A percentile compares a stretch with the other conserved stretches of the same genome.
Evolutionary conservation across 2,797 vertebrate genomes (phyloP).

Genomic region (Malurus splendens): DNA sequence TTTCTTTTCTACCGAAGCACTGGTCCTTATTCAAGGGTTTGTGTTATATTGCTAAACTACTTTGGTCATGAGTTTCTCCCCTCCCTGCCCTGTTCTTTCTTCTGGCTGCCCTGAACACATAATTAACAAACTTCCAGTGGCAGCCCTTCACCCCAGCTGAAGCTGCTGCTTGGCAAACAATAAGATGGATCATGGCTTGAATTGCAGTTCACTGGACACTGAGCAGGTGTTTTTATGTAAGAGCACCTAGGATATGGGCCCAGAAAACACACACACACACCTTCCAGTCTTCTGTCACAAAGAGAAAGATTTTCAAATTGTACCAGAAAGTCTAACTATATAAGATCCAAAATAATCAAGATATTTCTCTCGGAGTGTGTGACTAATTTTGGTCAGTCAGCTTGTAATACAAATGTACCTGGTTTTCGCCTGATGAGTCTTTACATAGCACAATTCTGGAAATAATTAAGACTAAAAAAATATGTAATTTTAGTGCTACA

Average conservation of each 20-base stretch:
- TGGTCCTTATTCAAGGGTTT: not conserved
- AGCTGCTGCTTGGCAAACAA: not conserved
- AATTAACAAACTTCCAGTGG: not conserved
- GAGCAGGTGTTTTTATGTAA: not conserved
- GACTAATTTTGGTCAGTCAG: not conserved
- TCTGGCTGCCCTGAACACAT: not conserved
- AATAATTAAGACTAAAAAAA: not conserved
- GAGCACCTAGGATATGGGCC: not conserved
- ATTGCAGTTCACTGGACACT: not conserved
- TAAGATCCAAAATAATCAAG: not conserved
- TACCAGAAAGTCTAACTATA: not conserved
- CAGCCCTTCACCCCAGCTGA: not conserved
- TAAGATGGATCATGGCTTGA: not conserved
- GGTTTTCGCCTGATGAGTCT: not conserved
- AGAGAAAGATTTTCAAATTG: not conserved
- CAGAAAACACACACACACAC: not conserved
- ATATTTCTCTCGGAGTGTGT: not conserved
- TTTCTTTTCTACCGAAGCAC: not conserved
- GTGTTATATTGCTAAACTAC: not conserved
- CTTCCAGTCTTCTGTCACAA: not conserved
- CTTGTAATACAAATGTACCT: not conserved
- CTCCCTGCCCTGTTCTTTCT: not conserved
- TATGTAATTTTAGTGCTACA: not conserved
- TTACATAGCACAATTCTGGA: not conserved
- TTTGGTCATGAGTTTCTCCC: not conserved